A percentile compares a stretch with the other conserved stretches of the same genome.
phyloP scores from a whole-genome alignment of 2,888 invertebrate species.

The Ochlodes sylvanus region DNA sequence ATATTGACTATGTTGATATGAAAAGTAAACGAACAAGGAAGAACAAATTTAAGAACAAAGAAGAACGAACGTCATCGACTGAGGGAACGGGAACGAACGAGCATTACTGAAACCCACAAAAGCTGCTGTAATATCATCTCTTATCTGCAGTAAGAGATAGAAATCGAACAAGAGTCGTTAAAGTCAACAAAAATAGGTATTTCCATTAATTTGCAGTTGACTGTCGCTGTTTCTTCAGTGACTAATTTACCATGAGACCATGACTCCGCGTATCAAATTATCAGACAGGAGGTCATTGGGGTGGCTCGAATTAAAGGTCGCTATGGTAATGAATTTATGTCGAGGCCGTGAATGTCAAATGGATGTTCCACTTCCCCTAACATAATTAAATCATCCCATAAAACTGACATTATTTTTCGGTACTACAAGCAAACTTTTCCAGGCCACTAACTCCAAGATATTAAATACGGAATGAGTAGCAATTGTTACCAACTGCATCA shows the following conservation, averaged over 20 bases:
- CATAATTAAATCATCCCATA: background rate
- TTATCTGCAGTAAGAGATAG: too few species aligned
- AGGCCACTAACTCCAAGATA: too few species aligned
- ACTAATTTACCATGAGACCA: background rate
- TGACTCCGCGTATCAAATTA: conserved; percentile 3
- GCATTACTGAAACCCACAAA: too few species aligned
- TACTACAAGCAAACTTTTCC: background rate
- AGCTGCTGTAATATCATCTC: too few species aligned
- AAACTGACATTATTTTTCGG: background rate
- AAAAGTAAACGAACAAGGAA: too few species aligned
- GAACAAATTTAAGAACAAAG: too few species aligned
- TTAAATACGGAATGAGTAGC: too few species aligned
- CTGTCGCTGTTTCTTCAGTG: background rate
- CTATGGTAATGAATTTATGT: conserved; percentile 1
- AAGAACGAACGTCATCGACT: too few species aligned
- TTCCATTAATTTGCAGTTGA: background rate
- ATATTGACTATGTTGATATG: too few species aligned
- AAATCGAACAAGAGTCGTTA: too few species aligned
- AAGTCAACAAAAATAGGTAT: background rate
- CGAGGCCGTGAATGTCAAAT: background rate
- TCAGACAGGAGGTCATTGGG: background rate
- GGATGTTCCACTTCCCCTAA: background rate
- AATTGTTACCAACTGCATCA: too few species aligned
- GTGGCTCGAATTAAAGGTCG: conserved; percentile 1
- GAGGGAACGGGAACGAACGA: too few species aligned